Base-by-base conservation (phyloP, 1,140 invertebrate species). In the Parapsyche elsis region DNA sequence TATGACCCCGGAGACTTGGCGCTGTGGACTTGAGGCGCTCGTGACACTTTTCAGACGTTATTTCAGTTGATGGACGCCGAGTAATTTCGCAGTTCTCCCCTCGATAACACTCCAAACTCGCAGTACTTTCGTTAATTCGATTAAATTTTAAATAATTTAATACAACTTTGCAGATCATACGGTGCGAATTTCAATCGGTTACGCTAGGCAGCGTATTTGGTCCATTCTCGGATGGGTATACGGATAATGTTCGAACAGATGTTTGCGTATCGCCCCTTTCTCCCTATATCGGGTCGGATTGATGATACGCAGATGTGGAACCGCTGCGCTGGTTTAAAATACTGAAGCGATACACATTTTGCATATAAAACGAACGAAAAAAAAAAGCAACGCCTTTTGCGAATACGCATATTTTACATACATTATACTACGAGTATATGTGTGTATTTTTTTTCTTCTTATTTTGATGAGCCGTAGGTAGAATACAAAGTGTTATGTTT, bases 401-500 rank as follows among this genome's bases (percentile, higher is more conserved):
- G 64, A 23, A 26, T 67, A 67, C 23, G 64, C 64, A 67, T 67
- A 67, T 67, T 67, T 67, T 67, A 5, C 64, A 12, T 26, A 67
- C 64, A 67, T 67, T 67, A 67, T 53, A 14, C 16, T 53, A 12
- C 16, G 16, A 5, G 16, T 12, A 12, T 67, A 67, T 26, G 24
- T 26, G 24, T 23, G 21, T 10, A 64, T 64, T 64, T 23, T 67
- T 67, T 26, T 21, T 61, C 12, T 53, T 53, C 16, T 21, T 61
- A 19, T 19, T 67, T 67, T 67, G 64, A 67, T 67, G 64, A 67
- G 24, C 23, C n/a, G 24, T 30, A 67, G 21, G 21, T 26, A 14
- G 64, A 67, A 67, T 67, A 67, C 64, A 67, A 67, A 67, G 64
- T 67, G 64, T 26, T 30, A 67, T 67, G 64, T 67, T 67, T 67